These are phyloP conservation scores for Anguilla marmorata DNA, from an alignment of 2,797 vertebrate species.

Conservation along the genomic window DNA sequence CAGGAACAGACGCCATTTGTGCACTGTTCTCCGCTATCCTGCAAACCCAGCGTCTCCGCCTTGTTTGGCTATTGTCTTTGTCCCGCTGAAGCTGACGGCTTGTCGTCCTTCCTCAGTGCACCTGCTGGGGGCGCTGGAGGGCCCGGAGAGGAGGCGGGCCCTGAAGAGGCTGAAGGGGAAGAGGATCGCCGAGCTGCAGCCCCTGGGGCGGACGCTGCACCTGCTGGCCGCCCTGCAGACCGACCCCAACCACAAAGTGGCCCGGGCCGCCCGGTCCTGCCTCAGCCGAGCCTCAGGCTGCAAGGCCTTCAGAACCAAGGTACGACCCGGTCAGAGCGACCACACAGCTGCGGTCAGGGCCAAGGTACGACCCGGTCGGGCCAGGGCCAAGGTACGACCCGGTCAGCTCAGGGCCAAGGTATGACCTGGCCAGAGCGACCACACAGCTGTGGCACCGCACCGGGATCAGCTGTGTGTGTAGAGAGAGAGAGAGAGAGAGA, in stretches of 20 bases:
- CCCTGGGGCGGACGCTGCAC: conserved; percentile 76
- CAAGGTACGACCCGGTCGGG: background rate
- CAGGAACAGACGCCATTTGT: no score
- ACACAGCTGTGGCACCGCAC: no score
- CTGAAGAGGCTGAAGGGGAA: conserved; percentile 80
- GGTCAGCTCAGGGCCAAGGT: no score
- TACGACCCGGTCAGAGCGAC: conserved; percentile 41
- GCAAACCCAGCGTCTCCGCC: background rate
- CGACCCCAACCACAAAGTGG: conserved; percentile 79
- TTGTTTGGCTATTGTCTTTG: no score
- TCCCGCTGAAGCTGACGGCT: background rate
- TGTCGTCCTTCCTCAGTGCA: conserved; percentile 70
- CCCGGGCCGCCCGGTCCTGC: conserved; percentile 73
- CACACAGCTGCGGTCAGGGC: background rate
- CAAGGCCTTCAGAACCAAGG: conserved; percentile 80
- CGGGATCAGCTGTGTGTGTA: no score
- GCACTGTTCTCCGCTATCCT: no score
- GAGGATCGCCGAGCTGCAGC: conserved; percentile 77
- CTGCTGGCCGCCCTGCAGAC: conserved; percentile 82
- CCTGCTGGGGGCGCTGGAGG: conserved; percentile 75
- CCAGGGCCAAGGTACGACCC: background rate
- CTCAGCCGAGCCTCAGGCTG: conserved; percentile 68
- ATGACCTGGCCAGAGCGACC: no score
- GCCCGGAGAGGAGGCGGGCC: conserved; percentile 72
- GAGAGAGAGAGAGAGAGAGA: background rate